Conservation (phyloP, 2,888 invertebrate species). For the Lasioglossum oenotherae region DNA sequence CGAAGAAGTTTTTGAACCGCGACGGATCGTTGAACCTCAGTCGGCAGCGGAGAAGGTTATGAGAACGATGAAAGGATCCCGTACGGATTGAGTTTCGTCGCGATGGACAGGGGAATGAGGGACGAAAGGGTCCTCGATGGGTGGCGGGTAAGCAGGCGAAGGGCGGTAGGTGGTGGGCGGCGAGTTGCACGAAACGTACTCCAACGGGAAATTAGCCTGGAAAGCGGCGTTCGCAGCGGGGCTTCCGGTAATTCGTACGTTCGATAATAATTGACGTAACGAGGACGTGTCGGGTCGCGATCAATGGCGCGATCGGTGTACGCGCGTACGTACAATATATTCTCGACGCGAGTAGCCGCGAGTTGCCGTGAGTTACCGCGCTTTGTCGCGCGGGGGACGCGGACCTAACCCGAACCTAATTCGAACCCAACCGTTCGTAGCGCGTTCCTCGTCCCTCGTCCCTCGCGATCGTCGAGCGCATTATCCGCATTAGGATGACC, state of each 20-base stretch:
- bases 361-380: background rate
- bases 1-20: slow-evolving; percentile 10
- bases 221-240: slow-evolving; percentile 71
- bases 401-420: slow-evolving; percentile 30
- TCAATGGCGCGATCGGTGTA: slow-evolving; percentile 70
- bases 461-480: slow-evolving; percentile 40
- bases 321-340: slow-evolving; percentile 32
- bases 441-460: background rate
- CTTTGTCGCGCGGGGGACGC: slow-evolving; percentile 19
- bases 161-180: background rate
- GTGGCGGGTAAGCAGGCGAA: background rate
- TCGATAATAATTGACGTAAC: slow-evolving; percentile 81
- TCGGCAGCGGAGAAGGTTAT: background rate
- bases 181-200: slow-evolving; percentile 48
- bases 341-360: slow-evolving; percentile 21
- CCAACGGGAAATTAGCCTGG: slow-evolving; percentile 74
- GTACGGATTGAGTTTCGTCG: background rate
- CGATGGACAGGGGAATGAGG: background rate
- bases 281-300: slow-evolving; percentile 71
- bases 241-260: slow-evolving; percentile 75
- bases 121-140: background rate
- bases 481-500: slow-evolving; percentile 51
- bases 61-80: background rate
- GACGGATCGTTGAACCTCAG: slow-evolving; percentile 11
- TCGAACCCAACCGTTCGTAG: background rate